Evolutionary conservation across 1,140 invertebrate genomes (phyloP), one percentile per base, ranked within the genome.

Genomic region (Bombus sylvicola): DNA sequence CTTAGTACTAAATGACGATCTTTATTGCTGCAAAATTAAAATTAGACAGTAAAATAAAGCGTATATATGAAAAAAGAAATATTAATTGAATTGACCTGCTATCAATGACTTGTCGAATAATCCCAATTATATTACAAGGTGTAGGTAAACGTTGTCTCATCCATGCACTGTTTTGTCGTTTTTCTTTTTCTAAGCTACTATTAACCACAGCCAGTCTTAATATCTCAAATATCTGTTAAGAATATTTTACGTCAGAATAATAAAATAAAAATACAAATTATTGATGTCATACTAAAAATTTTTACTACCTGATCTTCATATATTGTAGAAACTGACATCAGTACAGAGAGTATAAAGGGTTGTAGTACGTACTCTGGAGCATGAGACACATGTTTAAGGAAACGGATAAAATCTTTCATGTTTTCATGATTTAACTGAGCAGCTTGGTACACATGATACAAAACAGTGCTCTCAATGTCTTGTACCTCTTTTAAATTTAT

Each of bases 381-480:
- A 86, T 95, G 93, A 22, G 91, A 93, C 2, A 95, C 89, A 57
- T 88, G 95, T 94, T 96, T 96, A 18, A 96, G 88, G 77, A 93
- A 95, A 79, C 93, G 94, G n/a, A 96, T 89, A 57, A 96, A 96
- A 74, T 96, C 95, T 87, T 93, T 95, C 25, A 96, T 94, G 80
- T 91, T 95, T 69, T 95, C 93, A 31, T 95, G 93, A 81, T 95
- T 95, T 34, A 95, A 81, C 75, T 94, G 92, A 9, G 95, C 94
- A 25, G 94, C 94, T 84, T 95, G 94, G 87, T 96, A 95, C 53
- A 96, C 96, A 74, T 96, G 95, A 87, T 95, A 96, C 0, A 96
- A 90, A 37, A 96, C 95, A n/a, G 95, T 96, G 78, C 95, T 95
- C 93, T 96, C 96, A 47, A 94, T 90, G 78, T 95, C 92, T 87